phyloP scores from a whole-genome alignment of 2,888 invertebrate species.

The Tryphoninae sp. region DNA sequence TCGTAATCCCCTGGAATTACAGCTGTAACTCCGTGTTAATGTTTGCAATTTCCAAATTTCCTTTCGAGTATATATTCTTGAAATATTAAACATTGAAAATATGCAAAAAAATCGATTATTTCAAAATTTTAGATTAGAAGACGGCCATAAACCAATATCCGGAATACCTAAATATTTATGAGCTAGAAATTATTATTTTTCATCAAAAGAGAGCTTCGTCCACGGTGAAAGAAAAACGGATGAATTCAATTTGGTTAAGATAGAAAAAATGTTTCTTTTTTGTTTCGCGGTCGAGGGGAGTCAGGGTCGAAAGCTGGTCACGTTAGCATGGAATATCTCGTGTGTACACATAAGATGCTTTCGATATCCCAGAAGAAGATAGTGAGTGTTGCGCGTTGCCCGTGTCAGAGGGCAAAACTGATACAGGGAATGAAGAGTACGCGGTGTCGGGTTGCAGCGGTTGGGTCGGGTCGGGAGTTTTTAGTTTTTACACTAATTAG shows the following conservation, averaged over 20 bases:
- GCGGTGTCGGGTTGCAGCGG: constrained; percentile 74
- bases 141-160: no score
- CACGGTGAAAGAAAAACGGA: no score
- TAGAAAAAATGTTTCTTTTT: neutral
- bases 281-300: neutral
- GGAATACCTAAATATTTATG: no score
- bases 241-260: neutral
- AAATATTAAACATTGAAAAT: no score
- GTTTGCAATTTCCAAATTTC: no score
- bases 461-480: constrained; percentile 69
- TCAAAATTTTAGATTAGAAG: no score
- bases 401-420: constrained; percentile 37
- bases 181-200: no score
- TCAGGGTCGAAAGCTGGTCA: neutral
- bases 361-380: neutral
- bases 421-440: constrained; percentile 39
- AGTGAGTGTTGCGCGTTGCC: constrained; percentile 5
- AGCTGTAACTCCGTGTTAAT: no score
- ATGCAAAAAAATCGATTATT: no score
- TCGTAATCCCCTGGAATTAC: no score
- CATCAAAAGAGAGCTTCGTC: no score
- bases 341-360: neutral
- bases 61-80: no score
- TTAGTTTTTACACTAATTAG: constrained; percentile 80
- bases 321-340: neutral